Base-by-base conservation (phyloP, 2,888 invertebrate species). In the Drosophila diplacantha region DNA sequence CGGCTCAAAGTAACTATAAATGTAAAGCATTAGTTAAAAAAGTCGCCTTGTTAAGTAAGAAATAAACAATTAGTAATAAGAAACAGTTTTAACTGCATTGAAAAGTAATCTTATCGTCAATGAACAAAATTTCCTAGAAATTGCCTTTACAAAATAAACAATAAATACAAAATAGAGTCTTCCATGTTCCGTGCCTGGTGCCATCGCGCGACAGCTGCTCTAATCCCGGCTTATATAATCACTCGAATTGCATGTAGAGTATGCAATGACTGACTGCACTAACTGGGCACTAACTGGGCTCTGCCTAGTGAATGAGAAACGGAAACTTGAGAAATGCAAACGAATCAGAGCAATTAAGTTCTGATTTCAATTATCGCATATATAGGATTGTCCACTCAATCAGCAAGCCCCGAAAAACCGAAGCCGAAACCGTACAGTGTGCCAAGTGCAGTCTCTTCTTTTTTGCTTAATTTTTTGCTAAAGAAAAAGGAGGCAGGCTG, bases 311-410 rank as follows among this genome's bases (percentile, higher is more conserved):
- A 50, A n/a, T 39, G 50, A 34, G 51, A 50, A 62, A 41, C 41
- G 62, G 41, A 62, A 61, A 63, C 43, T 43, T 31, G 43, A 51
- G 41, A 32, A 62, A 43, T 35, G 63, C 63, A 62, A 43, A 50
- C 60, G 49, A 59, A 61, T 46, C 52, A 35, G 24, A 37, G 62
- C 51, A 51, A 51, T 61, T 52, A 62, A 37, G 41, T 34, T 51
- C 35, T 37, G 43, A 43, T 51, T 29, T 29, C 47, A 50, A 59
- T 46, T 50, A 41, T 24, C 59, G 16, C 49, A 32, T 29, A 16
- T 46, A 60, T 50, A 61, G 62, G 62, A 51, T 43, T 14, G 41
- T 43, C 61, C 63, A 62, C 61, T 43, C 63, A 62, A 61, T 62
- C 63, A 63, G 52, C 41, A 20, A 31, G 63, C 35, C 49, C 60